Evolutionary conservation across 1,140 invertebrate genomes (phyloP).

Genomic region (Dendrolimus punctatus): DNA sequence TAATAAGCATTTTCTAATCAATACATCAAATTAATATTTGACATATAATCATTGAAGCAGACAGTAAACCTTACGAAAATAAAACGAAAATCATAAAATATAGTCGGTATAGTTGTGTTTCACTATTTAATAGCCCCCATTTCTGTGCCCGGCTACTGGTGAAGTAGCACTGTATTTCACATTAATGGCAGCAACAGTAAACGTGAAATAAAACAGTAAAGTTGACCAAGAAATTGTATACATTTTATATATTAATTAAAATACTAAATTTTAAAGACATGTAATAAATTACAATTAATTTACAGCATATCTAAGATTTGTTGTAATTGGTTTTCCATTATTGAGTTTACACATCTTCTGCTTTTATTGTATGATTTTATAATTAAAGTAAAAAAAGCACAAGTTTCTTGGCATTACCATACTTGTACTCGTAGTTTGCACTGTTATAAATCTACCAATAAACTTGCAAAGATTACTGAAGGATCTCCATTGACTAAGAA

Average conservation of each 20-base stretch:
- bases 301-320: too few species aligned
- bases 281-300: too few species aligned
- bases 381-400: too few species aligned
- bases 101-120: slow-evolving; percentile 35
- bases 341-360: too few species aligned
- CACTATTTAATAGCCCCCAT: slow-evolving; percentile 36
- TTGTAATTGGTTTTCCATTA: too few species aligned
- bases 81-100: slow-evolving; percentile 45
- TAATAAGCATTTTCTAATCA: slow-evolving; percentile 32
- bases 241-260: neutral
- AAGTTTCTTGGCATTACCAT: too few species aligned
- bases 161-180: slow-evolving; percentile 15
- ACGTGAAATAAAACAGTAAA: slow-evolving; percentile 23
- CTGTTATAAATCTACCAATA: slow-evolving; percentile 9
- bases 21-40: slow-evolving; percentile 21
- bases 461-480: slow-evolving; percentile 1
- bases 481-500: slow-evolving; percentile 4
- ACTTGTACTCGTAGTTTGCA: neutral
- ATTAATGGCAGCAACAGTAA: slow-evolving; percentile 19
- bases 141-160: slow-evolving; percentile 47
- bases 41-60: slow-evolving; percentile 30
- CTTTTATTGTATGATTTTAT: too few species aligned
- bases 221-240: neutral
- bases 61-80: slow-evolving; percentile 36
- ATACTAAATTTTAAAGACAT: too few species aligned